Base-by-base conservation (phyloP, 2,888 invertebrate genomes). In the Drosophila peninsularis region DNA sequence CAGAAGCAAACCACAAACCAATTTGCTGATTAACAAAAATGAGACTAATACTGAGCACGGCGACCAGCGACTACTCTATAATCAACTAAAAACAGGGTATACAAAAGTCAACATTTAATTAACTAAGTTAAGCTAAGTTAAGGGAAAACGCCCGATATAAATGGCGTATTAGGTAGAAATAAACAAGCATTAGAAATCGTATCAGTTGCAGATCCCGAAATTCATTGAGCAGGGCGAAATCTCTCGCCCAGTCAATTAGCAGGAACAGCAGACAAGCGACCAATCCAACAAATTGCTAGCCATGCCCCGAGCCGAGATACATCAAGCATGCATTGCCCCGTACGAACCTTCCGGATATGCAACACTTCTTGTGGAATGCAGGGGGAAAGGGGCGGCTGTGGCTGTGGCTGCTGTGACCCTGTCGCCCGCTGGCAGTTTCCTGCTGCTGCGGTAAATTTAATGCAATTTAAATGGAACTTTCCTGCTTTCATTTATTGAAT, bases 401-500 rank as follows among this genome's bases (percentile, higher is more conserved):
- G 58, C 21, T 37, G 37, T 37, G 42, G 34, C 19, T 50, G 27
- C 7, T 13, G 11, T 9, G 2, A 42, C 56, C 54, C 30, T 45
- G 45, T 45, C 13, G 19, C 24, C 41, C 45, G 34, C 45, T 34
- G 62, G 27, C 42, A 30, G 34, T 6, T 69, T 27, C 27, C 55
- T 56, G 75, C 39, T 41, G n/a, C 42, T 67, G 60, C 50, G 64
- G 47, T 57, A 53, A 69, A 66, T 62, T 80, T 60, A 71, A 67
- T 61, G 62, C 53, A 62, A 66, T 68, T 71, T 55, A 72, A 72
- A 69, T 78, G 66, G 55, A 64, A 78, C 53, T 70, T 66, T 71
- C 44, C 64, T 41, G 67, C 56, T 61, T 72, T 54, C 47, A 71
- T 71, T 71, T 54, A 76, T 73, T 62, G 64, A 66, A 62, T 66